Percentiles rank a stretch among this genome's conserved stretches.
Conservation (phyloP, 2,888 invertebrate species). For the Callosobruchus maculatus region DNA sequence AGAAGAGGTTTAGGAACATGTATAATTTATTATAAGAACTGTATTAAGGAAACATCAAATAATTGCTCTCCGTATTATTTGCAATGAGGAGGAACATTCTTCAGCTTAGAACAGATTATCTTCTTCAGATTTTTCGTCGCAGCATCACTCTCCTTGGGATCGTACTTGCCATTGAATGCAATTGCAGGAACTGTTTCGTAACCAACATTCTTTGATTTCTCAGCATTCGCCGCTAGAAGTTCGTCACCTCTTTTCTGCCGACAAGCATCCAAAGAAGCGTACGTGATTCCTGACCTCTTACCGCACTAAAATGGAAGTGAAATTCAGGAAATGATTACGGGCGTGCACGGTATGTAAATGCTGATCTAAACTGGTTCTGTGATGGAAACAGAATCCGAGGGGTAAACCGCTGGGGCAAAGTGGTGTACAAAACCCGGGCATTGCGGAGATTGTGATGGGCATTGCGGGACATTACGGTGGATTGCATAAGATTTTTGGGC, state of each 20-base stretch:
- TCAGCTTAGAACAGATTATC: constrained; percentile 25
- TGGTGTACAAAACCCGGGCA: too few relatives aligned
- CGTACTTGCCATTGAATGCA: constrained; percentile 42
- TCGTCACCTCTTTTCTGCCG: constrained; percentile 36
- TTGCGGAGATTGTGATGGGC: too few relatives aligned
- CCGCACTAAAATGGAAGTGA: constrained; percentile 42
- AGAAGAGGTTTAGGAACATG: too few relatives aligned
- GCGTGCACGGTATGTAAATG: too few relatives aligned
- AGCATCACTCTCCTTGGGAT: constrained; percentile 17
- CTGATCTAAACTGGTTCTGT: too few relatives aligned
- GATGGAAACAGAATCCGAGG: too few relatives aligned
- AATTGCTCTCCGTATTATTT: background rate
- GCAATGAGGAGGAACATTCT: constrained; percentile 15
- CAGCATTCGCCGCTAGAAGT: constrained; percentile 44
- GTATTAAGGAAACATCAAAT: too few relatives aligned
- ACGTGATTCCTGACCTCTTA: constrained; percentile 26
- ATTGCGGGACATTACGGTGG: too few relatives aligned
- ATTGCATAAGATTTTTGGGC: too few relatives aligned
- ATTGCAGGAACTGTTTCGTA: constrained; percentile 44
- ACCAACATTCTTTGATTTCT: constrained; percentile 33
- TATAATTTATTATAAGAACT: too few relatives aligned
- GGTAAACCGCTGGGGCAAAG: too few relatives aligned
- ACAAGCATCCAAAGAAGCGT: constrained; percentile 35
- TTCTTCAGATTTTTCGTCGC: constrained; percentile 23
- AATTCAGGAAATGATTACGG: too few relatives aligned